These are phyloP conservation scores for Eumacrocentrus americanus DNA, from an alignment of 2,888 invertebrate species.

Conservation along the genomic window DNA sequence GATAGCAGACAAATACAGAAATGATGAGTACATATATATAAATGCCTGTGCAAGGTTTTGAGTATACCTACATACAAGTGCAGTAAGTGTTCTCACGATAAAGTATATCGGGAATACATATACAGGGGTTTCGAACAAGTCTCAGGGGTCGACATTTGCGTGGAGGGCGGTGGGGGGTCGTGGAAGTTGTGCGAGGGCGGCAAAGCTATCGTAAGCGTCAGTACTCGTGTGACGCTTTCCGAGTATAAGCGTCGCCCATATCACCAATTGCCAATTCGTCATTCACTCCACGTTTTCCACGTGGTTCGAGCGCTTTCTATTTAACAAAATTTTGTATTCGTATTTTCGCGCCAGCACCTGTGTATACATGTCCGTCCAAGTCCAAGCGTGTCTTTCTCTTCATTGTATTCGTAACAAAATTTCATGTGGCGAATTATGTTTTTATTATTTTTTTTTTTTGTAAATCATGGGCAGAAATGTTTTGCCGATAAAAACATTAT, in stretches of 20 bases:
- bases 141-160: slow-evolving; percentile 8
- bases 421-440: background rate
- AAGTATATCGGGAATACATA: slow-evolving; percentile 17
- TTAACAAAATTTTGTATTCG: background rate
- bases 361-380: slow-evolving; percentile 7
- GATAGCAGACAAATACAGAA: background rate
- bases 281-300: slow-evolving; percentile 23
- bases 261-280: slow-evolving; percentile 18
- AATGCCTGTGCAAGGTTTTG: background rate
- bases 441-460: no score
- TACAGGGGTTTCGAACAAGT: background rate
- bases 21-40: background rate
- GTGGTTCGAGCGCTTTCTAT: slow-evolving; percentile 14
- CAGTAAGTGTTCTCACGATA: slow-evolving; percentile 10
- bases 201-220: slow-evolving; percentile 28
- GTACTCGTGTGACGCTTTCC: slow-evolving; percentile 28
- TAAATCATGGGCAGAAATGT: no score
- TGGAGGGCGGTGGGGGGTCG: slow-evolving; percentile 15
- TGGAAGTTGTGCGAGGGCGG: slow-evolving; percentile 31
- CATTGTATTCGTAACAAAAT: background rate
- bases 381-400: slow-evolving; percentile 12
- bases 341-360: background rate
- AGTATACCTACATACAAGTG: slow-evolving; percentile 13
- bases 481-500: no score
- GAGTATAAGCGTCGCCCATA: slow-evolving; percentile 17